Evolutionary conservation across 2,797 vertebrate species (phyloP).

Genomic region (Florisuga fusca): DNA sequence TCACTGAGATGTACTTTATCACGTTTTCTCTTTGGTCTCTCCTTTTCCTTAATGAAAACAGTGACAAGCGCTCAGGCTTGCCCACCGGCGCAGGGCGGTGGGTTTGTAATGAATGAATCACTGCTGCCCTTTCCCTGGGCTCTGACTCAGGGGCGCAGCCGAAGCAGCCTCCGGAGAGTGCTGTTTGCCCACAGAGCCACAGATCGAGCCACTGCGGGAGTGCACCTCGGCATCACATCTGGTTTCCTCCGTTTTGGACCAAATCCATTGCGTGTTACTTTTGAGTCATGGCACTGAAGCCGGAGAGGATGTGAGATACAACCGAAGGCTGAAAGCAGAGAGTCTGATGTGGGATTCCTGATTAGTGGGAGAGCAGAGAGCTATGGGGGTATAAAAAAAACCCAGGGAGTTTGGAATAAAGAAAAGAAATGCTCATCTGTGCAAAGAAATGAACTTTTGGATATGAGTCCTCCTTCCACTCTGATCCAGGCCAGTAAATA

Average conservation of each 20-base stretch:
- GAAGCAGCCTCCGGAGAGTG: not conserved
- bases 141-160: not conserved
- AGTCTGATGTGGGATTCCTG: not conserved
- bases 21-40: conserved; percentile 56
- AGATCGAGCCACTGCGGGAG: not conserved
- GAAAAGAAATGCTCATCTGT: not conserved
- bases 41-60: conserved; percentile 40
- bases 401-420: not conserved
- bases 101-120: not conserved
- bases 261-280: accelerated
- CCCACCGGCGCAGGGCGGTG: not conserved
- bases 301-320: not conserved
- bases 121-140: conserved; percentile 15
- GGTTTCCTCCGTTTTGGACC: not conserved
- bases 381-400: not conserved
- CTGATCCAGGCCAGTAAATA: not conserved
- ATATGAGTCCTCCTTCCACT: not conserved
- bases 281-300: not conserved
- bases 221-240: accelerated
- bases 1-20: conserved; percentile 62
- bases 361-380: not conserved
- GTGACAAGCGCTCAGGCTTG: conserved; percentile 24
- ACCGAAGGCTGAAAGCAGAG: not conserved
- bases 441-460: not conserved
- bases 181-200: not conserved